These are phyloP conservation scores for Petrophora chlorosata DNA, from an alignment of 2,888 invertebrate genomes.

Conservation along the genomic window DNA sequence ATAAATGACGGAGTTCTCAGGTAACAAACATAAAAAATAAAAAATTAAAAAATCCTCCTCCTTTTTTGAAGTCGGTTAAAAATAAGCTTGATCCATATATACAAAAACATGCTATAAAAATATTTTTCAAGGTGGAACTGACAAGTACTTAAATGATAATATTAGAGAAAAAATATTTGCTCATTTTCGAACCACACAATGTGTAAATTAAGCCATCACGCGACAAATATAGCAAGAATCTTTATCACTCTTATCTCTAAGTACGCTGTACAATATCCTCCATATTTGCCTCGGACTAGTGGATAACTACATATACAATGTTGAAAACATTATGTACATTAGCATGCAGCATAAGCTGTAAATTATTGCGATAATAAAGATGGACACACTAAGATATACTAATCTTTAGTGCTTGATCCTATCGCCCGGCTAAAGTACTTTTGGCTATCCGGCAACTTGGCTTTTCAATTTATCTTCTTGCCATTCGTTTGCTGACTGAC, in stretches of 20 bases:
- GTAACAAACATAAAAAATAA: too few species aligned
- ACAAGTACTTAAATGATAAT: too few species aligned
- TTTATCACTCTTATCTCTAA: conserved; percentile 24
- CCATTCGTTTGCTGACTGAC: conserved; percentile 6
- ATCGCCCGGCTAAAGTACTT: conserved; percentile 26
- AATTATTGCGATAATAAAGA: conserved; percentile 29
- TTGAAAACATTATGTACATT: conserved; percentile 27
- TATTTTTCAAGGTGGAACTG: too few species aligned
- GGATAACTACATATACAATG: conserved; percentile 18
- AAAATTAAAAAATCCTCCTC: too few species aligned
- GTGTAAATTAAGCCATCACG: conserved; percentile 22
- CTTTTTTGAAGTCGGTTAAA: too few species aligned
- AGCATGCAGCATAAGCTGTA: conserved; percentile 21
- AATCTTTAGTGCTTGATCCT: conserved; percentile 26
- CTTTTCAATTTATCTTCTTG: conserved; percentile 15
- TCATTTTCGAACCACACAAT: conserved; percentile 2
- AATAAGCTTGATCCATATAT: too few species aligned
- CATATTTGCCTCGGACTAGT: conserved; percentile 15
- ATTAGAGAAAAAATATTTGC: too few species aligned
- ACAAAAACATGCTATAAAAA: too few species aligned
- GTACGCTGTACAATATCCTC: conserved; percentile 18
- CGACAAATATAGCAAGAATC: conserved; percentile 17
- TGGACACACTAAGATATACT: conserved; percentile 25
- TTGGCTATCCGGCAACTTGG: conserved; percentile 20
- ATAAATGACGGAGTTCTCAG: too few species aligned